These are phyloP conservation scores for Syndactyla subalaris DNA, from an alignment of 2,797 vertebrate species.

Conservation along the genomic window DNA sequence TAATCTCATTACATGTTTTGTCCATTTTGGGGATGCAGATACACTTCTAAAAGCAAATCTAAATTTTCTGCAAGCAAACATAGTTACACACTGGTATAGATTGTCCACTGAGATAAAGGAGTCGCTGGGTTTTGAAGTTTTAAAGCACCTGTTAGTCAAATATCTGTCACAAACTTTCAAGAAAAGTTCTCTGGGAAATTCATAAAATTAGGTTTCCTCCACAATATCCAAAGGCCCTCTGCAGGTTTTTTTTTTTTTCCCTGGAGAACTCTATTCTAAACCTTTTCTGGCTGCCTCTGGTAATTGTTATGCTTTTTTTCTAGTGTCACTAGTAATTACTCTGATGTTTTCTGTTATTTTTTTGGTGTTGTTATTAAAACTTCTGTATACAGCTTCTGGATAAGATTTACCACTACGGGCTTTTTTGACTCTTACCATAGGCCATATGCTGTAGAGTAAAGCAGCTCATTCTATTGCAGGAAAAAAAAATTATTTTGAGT, in stretches of 20 bases:
- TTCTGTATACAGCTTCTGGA: background rate
- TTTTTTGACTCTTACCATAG: background rate
- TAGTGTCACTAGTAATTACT: background rate
- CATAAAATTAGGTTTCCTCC: background rate
- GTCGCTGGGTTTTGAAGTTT: background rate
- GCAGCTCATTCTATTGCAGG: background rate
- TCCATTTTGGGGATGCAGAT: background rate
- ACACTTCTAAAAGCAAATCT: background rate
- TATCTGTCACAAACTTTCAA: background rate
- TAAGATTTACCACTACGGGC: background rate
- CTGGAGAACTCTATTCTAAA: background rate
- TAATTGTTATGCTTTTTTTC: background rate
- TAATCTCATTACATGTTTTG: background rate
- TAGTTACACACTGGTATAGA: fast-evolving
- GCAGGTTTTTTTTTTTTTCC: background rate
- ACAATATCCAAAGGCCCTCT: background rate
- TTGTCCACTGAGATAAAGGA: background rate
- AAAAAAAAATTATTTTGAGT: background rate
- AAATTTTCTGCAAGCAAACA: background rate
- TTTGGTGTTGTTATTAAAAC: background rate
- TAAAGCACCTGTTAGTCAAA: background rate
- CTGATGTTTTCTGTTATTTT: background rate
- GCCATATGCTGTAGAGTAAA: background rate
- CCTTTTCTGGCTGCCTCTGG: background rate
- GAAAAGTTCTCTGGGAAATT: background rate